These are phyloP conservation scores for Myotis pilosus DNA, from an alignment of 2,797 vertebrate species.

Conservation along the genomic window DNA sequence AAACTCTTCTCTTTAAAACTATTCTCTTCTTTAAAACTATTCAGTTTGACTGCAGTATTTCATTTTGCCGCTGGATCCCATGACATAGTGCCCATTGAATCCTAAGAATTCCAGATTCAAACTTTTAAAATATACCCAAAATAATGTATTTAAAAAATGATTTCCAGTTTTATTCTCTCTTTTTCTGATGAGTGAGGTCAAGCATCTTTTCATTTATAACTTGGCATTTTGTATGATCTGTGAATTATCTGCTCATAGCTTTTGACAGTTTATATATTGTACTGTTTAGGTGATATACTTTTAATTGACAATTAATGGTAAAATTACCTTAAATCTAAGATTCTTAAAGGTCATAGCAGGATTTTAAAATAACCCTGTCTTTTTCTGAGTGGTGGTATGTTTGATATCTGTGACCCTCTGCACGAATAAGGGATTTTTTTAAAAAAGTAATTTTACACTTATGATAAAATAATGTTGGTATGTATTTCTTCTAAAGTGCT, in stretches of 20 bases:
- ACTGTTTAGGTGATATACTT: background rate
- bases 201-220: background rate
- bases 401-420: conserved; percentile 5
- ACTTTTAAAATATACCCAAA: background rate
- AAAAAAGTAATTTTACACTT: background rate
- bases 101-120: background rate
- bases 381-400: background rate
- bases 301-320: conserved; percentile 10
- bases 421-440: background rate
- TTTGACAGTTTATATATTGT: background rate
- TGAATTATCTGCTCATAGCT: background rate
- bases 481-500: conserved; percentile 17
- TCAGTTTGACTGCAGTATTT: background rate
- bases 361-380: conserved; percentile 24
- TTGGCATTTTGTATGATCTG: background rate
- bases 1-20: background rate
- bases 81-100: background rate
- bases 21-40: background rate
- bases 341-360: background rate
- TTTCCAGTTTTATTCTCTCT: conserved; percentile 35
- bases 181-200: background rate
- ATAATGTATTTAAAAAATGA: background rate
- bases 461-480: background rate
- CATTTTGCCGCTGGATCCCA: background rate
- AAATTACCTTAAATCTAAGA: background rate